These are phyloP conservation scores for Zaprionus taronus DNA, from an alignment of 1,140 invertebrate genomes.

Conservation along the genomic window DNA sequence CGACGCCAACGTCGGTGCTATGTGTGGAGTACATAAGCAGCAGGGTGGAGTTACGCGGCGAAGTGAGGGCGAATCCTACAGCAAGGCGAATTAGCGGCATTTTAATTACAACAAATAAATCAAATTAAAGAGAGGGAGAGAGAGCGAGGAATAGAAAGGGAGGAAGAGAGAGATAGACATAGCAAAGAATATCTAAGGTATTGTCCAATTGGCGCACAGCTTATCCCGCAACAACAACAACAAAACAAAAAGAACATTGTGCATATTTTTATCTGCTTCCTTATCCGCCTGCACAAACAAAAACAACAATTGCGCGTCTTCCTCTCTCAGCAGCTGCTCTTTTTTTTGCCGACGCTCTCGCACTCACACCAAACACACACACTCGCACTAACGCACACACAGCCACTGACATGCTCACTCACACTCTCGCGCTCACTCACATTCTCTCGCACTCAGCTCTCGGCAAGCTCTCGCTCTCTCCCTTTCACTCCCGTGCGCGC, in stretches of 20 bases:
- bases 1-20: conserved; percentile 39
- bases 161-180: background rate
- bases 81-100: conserved; percentile 6
- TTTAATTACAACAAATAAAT: conserved; percentile 9
- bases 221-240: conserved; percentile 9
- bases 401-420: background rate
- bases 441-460: conserved; percentile 16
- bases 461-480: conserved; percentile 37
- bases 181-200: background rate
- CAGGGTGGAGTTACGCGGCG: conserved; percentile 49
- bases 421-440: conserved; percentile 6
- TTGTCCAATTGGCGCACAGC: conserved; percentile 17
- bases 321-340: conserved; percentile 24
- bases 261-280: conserved; percentile 33
- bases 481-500: conserved; percentile 41
- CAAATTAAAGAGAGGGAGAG: background rate
- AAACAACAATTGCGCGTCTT: conserved; percentile 48
- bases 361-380: conserved; percentile 25
- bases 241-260: background rate
- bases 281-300: conserved; percentile 31
- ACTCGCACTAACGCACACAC: conserved; percentile 20
- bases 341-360: conserved; percentile 31
- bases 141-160: background rate
- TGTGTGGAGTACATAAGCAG: conserved; percentile 10
- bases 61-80: conserved; percentile 1